Evolutionary conservation across 2,797 vertebrate species (phyloP), one percentile per base, ranked within the genome.

Genomic region (Silurus lanzhouensis): DNA sequence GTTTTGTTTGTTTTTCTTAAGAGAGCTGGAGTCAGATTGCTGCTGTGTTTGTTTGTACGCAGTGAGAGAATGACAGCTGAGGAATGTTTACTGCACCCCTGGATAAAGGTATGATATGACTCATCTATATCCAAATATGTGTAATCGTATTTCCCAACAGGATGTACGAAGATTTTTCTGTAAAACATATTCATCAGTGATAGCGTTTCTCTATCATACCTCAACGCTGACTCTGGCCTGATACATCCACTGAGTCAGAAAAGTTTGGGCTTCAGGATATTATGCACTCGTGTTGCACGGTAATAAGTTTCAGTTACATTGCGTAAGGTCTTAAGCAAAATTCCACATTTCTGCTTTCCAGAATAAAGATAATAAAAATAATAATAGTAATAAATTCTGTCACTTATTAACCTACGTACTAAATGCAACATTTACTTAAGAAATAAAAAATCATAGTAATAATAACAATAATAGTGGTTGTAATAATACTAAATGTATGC

Each of bases 21-120:
- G 10, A 31, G 19, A 10, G 14, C 6, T 64, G n/a, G 20, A 19
- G 19, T 52, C 48, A 31, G 14, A 79, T 38, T 38, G 2, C 25
- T 17, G 0, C 5, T 55, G 25, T 86, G 72, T 15, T 82, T 68
- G 60, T 86, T 27, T 72, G 58, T 27, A 57, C 25, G 19, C 91
- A 96, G 96, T 80, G 93, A 91, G 0, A 93, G 95, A 87, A 93
- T 96, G 95, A 95, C 93, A 0, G 94, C 95, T 0, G 88, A 94
- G 0, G 93, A 95, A 58, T 91, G 95, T 91, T 94, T 96, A 57
- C 67, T 90, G n/a, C 95, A 96, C 81, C 94, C 95, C 0, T 96
- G 96, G 96, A 95, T 97, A 84, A 96, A 96, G 96, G 96, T 97
- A n/a, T 85, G 19, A 58, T 7, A 2, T 22, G 44, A 60, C 5